These are phyloP conservation scores for Typhlomys cinereus DNA, from an alignment of 2,113 vertebrate species.

Conservation along the genomic window DNA sequence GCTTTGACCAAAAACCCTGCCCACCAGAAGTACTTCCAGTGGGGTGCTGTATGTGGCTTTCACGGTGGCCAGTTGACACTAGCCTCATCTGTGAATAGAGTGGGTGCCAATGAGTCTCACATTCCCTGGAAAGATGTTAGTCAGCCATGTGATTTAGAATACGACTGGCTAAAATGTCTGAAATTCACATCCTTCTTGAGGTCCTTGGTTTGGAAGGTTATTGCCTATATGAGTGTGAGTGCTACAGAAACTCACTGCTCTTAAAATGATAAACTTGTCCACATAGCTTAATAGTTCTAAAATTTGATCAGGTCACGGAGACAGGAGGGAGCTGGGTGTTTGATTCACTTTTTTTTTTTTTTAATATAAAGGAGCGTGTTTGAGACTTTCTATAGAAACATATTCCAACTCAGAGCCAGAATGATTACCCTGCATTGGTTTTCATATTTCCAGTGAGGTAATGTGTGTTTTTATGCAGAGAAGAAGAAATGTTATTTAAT, in stretches of 20 bases:
- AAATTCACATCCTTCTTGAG: neutral
- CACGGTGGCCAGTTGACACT: neutral
- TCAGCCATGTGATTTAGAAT: neutral
- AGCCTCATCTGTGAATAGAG: neutral
- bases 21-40: neutral
- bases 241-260: neutral
- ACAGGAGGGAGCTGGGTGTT: neutral
- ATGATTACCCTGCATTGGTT: constrained; percentile 53
- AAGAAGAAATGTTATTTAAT: constrained; percentile 70
- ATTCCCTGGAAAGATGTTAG: neutral
- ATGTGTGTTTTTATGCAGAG: constrained; percentile 65
- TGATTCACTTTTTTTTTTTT: constrained; percentile 40
- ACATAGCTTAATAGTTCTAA: constrained; percentile 22
- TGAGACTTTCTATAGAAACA: constrained; percentile 37
- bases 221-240: constrained; percentile 1
- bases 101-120: neutral
- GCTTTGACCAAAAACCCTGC: neutral
- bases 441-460: constrained; percentile 68
- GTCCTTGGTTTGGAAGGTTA: neutral
- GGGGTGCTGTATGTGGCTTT: neutral
- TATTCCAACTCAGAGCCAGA: constrained; percentile 50
- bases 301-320: neutral
- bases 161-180: neutral
- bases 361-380: constrained; percentile 31
- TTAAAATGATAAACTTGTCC: constrained; percentile 24